Evolutionary conservation across 2,113 vertebrate genomes (phyloP), one percentile per base, ranked within the genome.

Genomic region (Gymnorhina tibicen): DNA sequence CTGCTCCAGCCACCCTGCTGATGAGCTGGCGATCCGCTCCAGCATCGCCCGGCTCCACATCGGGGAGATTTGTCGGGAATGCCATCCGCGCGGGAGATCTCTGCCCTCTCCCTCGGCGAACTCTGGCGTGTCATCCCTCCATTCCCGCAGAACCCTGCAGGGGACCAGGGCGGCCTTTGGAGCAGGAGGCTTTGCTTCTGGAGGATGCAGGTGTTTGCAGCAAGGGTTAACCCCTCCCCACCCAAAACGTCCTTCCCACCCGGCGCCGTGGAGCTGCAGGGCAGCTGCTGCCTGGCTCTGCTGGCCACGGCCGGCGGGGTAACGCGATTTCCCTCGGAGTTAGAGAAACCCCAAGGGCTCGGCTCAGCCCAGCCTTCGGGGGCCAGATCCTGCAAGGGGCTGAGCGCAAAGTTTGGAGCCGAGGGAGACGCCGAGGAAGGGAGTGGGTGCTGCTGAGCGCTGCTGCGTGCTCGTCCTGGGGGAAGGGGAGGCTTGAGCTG

Each of bases 171-270:
- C 19, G 47, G 13, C 35, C 42, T 79, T 44, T 9, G 58, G 58
- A 89, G 76, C 82, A 44, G 35, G 7, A 50, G 58, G 78, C 28
- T 82, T 81, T 9, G 52, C 27, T 27, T 56, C 49, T 52, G 85
- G 20, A 52, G 74, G 75, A 49, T 93, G 94, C 89, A 95, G 93
- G 94, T 94, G 87, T 87, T 94, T 95, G 96, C 94, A 85, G 93
- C 3, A 63, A 68, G 78, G 74, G 79, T 96, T 96, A 95, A 96
- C 96, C 95, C 92, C 72, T 92, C 58, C 89, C 46, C 70, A 68
- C 66, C 86, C 91, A 69, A 82, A 85, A 73, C 5, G 84, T 94
- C 96, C 95, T 94, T 96, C 70, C 89, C 85, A 64, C 35, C 55
- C 84, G 18, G 88, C 85, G 59, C 15, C 2, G 35, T 39, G 84